phyloP scores from a whole-genome alignment of 2,113 vertebrate genomes.

The Talpa occidentalis region DNA sequence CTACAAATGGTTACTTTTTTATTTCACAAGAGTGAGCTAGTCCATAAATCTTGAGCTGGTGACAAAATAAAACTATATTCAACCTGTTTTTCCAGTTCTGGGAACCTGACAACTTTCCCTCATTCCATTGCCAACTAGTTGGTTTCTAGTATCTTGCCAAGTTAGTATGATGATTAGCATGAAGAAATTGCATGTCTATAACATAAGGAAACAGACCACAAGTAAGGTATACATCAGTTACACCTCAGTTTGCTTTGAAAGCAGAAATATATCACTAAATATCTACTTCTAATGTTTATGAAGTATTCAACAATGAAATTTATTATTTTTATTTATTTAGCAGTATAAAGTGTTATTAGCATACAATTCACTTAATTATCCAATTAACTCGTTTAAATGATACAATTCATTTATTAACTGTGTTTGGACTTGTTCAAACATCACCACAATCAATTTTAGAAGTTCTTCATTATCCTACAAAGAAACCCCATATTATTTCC shows the following conservation, averaged over 20 bases:
- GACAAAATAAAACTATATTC: background rate
- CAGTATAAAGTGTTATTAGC: background rate
- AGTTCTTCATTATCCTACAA: background rate
- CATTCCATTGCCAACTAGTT: background rate
- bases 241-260: background rate
- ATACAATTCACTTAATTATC: background rate
- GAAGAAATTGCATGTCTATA: background rate
- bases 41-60: background rate
- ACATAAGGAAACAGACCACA: background rate
- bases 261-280: background rate
- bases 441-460: background rate
- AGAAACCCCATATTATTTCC: background rate
- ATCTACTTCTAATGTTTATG: slow-evolving; percentile 34
- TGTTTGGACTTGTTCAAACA: background rate
- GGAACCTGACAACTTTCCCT: background rate
- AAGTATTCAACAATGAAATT: background rate
- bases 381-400: background rate
- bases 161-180: background rate
- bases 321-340: background rate
- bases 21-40: background rate
- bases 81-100: slow-evolving; percentile 52
- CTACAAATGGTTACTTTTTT: slow-evolving; percentile 10
- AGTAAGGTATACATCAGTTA: background rate
- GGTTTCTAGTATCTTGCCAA: background rate
- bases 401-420: background rate